Base-by-base conservation (phyloP, 2,797 vertebrate species). In the Scolopax bukidnonensis region DNA sequence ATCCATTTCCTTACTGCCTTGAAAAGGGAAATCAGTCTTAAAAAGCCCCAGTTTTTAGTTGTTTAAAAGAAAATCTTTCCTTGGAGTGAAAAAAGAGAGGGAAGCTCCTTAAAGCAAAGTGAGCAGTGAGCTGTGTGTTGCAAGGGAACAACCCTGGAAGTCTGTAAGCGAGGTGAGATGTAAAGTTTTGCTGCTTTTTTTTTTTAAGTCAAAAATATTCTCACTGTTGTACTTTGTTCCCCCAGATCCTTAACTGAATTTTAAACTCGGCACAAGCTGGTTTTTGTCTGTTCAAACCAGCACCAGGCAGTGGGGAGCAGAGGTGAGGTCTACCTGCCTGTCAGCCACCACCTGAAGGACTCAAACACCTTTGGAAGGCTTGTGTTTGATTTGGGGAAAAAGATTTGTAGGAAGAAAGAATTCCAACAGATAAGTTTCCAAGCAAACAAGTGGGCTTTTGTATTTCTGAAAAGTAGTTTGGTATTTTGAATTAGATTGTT, bases 1-100 rank as follows among this genome's bases (percentile, higher is more conserved):
- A 97, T 97, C 93, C 94, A 96, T 98, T 98, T 97, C 96, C 95
- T 96, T 87, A 69, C 94, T 96, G 95, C 96, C 94, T 96, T 96
- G 94, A 96, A 95, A 96, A 94, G 95, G 95, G 90, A 97, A 97
- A 96, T 97, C 92, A 75, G 92, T 93, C 81, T 93, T 93, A 25
- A 94, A 91, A 96, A 87, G 71, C 68, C 54, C 91, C 77, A 24
- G 75, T 96, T 97, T 97, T 96, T 94, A 96, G 97, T 98, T 98
- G 96, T 96, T 97, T 75, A 28, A 97, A 92, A 96, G 88, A 81
- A 97, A 98, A 93, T 88, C 93, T 86, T 93, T 96, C 77, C 54
- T 91, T 95, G 82, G 61, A 84, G 54, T 82, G 93, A 89, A 95
- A 94, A 86, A 61, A 14, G 47, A 60, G 95, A 96, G 89, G 94